These are phyloP conservation scores for Gallinago undulata DNA, from an alignment of 2,113 vertebrate species.

Conservation along the genomic window DNA sequence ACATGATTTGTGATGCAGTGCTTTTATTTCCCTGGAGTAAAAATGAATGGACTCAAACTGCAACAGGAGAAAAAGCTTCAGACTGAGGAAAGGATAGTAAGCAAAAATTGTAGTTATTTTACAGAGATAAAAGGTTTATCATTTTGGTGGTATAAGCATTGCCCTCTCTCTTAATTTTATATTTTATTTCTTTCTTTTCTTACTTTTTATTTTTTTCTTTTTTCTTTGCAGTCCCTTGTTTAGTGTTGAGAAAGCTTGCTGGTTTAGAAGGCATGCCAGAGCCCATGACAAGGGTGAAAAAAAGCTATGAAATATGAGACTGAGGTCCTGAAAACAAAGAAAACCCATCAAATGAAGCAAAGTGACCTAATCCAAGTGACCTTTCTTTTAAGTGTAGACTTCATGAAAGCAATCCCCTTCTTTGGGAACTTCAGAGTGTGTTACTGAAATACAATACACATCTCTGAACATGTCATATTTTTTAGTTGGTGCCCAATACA, in stretches of 20 bases:
- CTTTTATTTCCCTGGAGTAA: neutral
- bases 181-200: neutral
- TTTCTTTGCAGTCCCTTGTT: rapidly evolving
- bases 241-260: neutral
- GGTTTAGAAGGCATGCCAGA: neutral
- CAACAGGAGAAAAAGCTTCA: neutral
- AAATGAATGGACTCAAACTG: neutral
- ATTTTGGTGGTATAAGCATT: neutral
- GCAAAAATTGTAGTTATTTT: neutral
- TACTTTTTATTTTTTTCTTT: rapidly evolving
- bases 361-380: neutral
- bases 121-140: neutral
- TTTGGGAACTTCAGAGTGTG: neutral
- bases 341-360: neutral
- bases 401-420: neutral
- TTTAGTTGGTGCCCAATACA: neutral
- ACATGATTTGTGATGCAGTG: neutral
- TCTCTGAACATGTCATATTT: neutral
- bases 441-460: neutral
- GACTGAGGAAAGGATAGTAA: neutral
- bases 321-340: neutral
- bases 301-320: neutral
- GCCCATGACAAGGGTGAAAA: neutral
- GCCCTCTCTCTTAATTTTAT: neutral
- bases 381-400: neutral